phyloP scores from a whole-genome alignment of 2,113 vertebrate species.

The Eulacestoma nigropectus region DNA sequence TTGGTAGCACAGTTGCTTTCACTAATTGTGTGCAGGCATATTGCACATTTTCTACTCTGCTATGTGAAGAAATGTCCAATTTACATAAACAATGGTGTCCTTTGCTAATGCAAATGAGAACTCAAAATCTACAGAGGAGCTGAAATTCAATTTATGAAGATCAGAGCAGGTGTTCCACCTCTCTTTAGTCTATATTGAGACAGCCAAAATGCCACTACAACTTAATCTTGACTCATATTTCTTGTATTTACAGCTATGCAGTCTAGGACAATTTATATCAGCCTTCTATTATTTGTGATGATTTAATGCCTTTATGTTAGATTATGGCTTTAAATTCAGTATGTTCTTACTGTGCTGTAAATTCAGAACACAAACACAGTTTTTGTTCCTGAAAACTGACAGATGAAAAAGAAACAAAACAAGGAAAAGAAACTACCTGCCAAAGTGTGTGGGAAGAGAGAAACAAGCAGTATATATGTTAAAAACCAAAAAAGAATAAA shows the following conservation, averaged over 20 bases:
- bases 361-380: background rate
- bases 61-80: background rate
- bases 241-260: background rate
- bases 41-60: background rate
- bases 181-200: background rate
- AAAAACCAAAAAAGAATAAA: background rate
- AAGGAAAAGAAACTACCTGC: background rate
- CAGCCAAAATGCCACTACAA: background rate
- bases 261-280: background rate
- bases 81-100: background rate
- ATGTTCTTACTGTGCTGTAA: background rate
- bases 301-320: background rate
- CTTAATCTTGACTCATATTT: background rate
- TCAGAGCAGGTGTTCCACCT: background rate
- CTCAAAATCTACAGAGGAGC: background rate
- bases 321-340: conserved; percentile 4
- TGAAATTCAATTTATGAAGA: conserved; percentile 12
- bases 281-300: background rate
- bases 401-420: background rate
- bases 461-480: background rate
- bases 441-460: background rate
- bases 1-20: background rate
- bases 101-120: background rate
- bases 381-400: background rate
- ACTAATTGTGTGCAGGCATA: background rate